Evolutionary conservation across 1,140 invertebrate species (phyloP).

Genomic region (Dendroctonus ponderosae): DNA sequence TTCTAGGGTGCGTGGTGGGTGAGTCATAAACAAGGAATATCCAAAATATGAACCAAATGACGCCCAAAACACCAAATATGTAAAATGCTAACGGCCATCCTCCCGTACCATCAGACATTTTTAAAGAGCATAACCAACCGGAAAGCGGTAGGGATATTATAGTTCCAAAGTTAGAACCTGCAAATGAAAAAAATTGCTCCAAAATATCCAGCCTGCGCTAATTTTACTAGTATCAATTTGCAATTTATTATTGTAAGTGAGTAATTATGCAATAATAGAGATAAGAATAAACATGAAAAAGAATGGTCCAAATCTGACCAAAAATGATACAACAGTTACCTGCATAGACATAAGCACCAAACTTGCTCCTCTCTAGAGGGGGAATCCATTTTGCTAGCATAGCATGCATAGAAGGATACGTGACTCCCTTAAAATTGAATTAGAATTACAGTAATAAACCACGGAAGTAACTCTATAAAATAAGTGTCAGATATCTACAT

Average conservation of each 20-base stretch:
- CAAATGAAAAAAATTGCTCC: constrained; percentile 16
- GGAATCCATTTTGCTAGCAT: constrained; percentile 82
- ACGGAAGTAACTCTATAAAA: background rate
- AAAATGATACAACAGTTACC: constrained; percentile 50
- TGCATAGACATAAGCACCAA: constrained; percentile 76
- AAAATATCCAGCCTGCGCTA: background rate
- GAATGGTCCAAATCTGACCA: background rate
- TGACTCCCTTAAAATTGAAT: constrained; percentile 63
- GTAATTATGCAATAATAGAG: background rate
- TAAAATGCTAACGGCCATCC: constrained; percentile 82
- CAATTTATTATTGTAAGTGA: background rate
- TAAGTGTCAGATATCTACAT: too few relatives aligned
- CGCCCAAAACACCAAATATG: constrained; percentile 69
- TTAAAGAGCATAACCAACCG: constrained; percentile 69
- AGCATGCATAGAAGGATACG: constrained; percentile 79
- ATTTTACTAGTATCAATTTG: background rate
- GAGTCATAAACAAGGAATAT: constrained; percentile 69
- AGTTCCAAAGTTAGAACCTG: constrained; percentile 72
- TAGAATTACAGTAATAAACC: constrained; percentile 18
- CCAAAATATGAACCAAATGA: constrained; percentile 81
- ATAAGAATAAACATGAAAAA: background rate
- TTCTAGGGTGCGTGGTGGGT: constrained; percentile 77
- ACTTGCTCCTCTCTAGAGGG: constrained; percentile 75
- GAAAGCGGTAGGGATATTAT: constrained; percentile 73
- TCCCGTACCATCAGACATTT: constrained; percentile 54